Conservation (phyloP, 2,113 vertebrate species). For the Merops nubicus region DNA sequence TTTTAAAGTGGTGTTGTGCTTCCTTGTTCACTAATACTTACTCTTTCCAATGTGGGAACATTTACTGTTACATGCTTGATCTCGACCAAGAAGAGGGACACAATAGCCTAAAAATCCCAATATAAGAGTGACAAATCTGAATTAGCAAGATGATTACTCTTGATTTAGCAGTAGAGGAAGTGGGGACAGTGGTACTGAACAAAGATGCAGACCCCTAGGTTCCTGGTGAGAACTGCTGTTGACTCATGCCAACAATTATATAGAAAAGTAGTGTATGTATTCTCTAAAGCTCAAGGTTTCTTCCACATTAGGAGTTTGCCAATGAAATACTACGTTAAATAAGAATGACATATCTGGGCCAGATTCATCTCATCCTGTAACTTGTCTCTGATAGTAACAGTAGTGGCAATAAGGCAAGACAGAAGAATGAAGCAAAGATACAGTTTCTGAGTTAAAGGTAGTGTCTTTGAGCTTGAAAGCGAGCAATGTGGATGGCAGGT, state of each 20-base stretch:
- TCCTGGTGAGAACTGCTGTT: background rate
- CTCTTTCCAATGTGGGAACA: background rate
- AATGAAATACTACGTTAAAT: background rate
- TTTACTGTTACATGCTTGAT: background rate
- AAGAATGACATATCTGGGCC: background rate
- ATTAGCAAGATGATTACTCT: background rate
- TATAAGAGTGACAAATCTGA: background rate
- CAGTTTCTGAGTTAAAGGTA: background rate
- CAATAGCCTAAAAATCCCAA: background rate
- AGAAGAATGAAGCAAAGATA: background rate
- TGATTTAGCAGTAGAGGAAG: background rate
- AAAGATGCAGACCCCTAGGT: background rate
- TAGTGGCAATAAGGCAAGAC: background rate
- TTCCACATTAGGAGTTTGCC: background rate
- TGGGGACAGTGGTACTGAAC: background rate
- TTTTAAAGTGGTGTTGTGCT: background rate
- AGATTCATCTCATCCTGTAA: background rate
- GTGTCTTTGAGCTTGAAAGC: background rate
- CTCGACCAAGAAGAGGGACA: background rate
- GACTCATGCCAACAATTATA: background rate
- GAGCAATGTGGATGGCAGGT: background rate
- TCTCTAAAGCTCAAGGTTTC: background rate
- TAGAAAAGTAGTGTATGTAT: background rate
- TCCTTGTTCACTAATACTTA: background rate
- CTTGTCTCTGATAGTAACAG: rapidly evolving